Percentiles rank a stretch among this genome's conserved stretches.
Conservation (phyloP, 30 jellyfish, hydroid and myxozoan species). For the Kudoa iwatai region DNA sequence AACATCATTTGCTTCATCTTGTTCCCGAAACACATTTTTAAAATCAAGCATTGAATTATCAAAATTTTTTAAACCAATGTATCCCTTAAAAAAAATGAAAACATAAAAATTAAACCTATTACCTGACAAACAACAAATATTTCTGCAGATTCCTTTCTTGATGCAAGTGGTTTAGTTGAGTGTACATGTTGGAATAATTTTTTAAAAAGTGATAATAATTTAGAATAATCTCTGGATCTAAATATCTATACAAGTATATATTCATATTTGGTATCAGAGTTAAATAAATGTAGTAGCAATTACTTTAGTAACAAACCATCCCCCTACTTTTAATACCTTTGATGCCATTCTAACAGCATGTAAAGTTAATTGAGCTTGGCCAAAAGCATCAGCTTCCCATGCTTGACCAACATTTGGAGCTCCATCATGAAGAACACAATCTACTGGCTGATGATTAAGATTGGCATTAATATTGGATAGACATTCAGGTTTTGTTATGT, state of each 20-base stretch:
- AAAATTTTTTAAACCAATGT: too few species aligned
- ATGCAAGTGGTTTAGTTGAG: slow-evolving; percentile 97
- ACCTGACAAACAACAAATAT: slow-evolving; percentile 90
- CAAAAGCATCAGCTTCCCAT: slow-evolving; percentile 86
- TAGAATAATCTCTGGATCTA: slow-evolving; percentile 65
- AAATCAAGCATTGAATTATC: too few species aligned
- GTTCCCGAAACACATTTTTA: too few species aligned
- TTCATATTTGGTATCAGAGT: neutral
- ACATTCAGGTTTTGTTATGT: slow-evolving; percentile 23
- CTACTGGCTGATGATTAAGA: slow-evolving; percentile 8
- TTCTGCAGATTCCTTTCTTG: slow-evolving; percentile 95
- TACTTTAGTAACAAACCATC: slow-evolving; percentile 82
- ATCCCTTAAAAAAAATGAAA: too few species aligned
- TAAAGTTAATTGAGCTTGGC: slow-evolving; percentile 84
- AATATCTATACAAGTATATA: slow-evolving; percentile 10
- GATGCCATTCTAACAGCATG: slow-evolving; percentile 62
- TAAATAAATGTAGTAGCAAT: slow-evolving; percentile 1
- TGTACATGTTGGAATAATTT: slow-evolving; percentile 41
- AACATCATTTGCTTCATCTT: too few species aligned
- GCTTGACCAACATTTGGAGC: slow-evolving; percentile 99
- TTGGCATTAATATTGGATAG: neutral
- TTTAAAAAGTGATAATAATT: slow-evolving; percentile 17
- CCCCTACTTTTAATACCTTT: slow-evolving; percentile 44
- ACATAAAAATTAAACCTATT: too few species aligned
- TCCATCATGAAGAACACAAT: slow-evolving; percentile 80